Percentiles rank a stretch among this genome's conserved stretches.
These are phyloP conservation scores for Meiosimyza decipiens DNA, from an alignment of 2,888 invertebrate species.

Conservation along the genomic window DNA sequence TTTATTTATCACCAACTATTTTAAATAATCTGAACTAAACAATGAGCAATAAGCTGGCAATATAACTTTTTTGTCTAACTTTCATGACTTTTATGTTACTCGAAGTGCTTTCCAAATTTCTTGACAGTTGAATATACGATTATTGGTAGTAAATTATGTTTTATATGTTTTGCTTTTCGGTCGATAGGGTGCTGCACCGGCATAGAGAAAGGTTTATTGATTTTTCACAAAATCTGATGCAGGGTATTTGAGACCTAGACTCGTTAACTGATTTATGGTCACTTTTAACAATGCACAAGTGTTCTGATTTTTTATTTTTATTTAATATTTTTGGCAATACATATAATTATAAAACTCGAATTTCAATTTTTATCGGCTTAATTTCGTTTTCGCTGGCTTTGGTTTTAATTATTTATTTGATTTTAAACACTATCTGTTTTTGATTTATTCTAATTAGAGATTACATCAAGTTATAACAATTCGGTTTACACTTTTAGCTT, in stretches of 20 bases:
- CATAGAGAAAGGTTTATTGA: conserved; percentile 53
- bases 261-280: neutral
- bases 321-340: conserved; percentile 13
- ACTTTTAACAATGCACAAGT: conserved; percentile 11
- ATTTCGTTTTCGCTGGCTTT: neutral
- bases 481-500: conserved; percentile 12
- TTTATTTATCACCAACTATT: too few relatives aligned
- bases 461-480: neutral
- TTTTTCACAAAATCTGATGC: conserved; percentile 47
- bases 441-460: conserved; percentile 15
- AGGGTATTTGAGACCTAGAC: conserved; percentile 40
- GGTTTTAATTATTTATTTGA: neutral
- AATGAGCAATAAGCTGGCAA: too few relatives aligned
- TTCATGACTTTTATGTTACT: too few relatives aligned
- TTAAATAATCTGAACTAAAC: too few relatives aligned
- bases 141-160: neutral
- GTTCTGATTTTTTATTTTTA: conserved; percentile 34
- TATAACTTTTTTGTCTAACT: too few relatives aligned
- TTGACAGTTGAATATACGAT: too few relatives aligned
- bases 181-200: conserved; percentile 46
- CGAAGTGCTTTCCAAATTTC: too few relatives aligned
- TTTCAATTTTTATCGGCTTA: neutral
- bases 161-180: conserved; percentile 22
- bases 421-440: conserved; percentile 11
- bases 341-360: conserved; percentile 19